These are phyloP conservation scores for Gambelia wislizenii DNA, from an alignment of 2,797 vertebrate species.

Conservation along the genomic window DNA sequence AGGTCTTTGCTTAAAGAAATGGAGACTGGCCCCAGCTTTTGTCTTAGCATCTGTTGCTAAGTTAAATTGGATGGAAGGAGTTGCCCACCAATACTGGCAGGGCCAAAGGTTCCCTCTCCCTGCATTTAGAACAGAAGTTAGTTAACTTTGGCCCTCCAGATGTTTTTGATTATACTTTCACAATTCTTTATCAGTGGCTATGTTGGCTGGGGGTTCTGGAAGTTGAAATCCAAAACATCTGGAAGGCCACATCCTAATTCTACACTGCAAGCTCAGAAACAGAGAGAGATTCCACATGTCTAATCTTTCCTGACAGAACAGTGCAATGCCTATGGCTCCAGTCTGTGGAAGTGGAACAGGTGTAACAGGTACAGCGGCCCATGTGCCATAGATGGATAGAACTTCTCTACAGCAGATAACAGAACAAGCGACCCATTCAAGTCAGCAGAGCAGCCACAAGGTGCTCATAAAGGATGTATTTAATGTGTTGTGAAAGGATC, in stretches of 20 bases:
- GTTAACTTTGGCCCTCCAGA: not conserved
- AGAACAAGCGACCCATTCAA: not conserved
- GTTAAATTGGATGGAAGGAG: not conserved
- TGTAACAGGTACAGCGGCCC: not conserved
- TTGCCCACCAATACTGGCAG: not conserved
- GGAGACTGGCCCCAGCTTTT: not conserved
- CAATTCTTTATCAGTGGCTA: not conserved
- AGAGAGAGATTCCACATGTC: not conserved
- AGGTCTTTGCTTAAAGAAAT: not conserved
- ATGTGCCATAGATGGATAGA: not conserved
- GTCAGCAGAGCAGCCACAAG: not conserved
- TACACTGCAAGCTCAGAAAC: not conserved
- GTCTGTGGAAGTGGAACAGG: not conserved
- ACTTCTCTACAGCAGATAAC: not conserved
- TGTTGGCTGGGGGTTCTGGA: not conserved
- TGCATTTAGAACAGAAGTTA: not conserved
- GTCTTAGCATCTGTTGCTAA: not conserved
- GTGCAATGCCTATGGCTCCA: not conserved
- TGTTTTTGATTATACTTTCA: not conserved
- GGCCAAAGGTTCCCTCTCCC: not conserved
- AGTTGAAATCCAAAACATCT: not conserved
- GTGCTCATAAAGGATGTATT: not conserved
- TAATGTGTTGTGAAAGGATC: not conserved
- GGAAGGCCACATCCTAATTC: not conserved
- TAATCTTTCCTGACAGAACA: not conserved